Evolutionary conservation across 2,888 invertebrate genomes (phyloP).

Genomic region (Physocephala rufipes): DNA sequence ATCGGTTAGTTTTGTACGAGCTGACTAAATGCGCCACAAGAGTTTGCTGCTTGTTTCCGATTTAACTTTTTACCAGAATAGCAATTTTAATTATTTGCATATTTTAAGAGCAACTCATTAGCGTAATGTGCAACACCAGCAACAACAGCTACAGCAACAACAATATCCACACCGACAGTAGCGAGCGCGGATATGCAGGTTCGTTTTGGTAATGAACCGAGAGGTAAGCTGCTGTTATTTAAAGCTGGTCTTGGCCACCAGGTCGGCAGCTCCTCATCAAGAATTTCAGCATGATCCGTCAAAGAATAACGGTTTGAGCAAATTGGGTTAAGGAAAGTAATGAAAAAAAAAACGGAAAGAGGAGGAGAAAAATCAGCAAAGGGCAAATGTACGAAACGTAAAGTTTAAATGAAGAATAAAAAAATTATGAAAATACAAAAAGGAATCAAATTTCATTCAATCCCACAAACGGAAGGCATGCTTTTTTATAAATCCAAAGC

Average conservation of each 20-base stretch:
- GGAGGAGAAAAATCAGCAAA: no score
- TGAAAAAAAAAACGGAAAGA: background rate
- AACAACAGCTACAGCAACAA: no score
- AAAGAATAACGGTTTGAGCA: background rate
- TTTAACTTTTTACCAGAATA: constrained; percentile 33
- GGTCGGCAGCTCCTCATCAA: background rate
- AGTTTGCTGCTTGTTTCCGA: constrained; percentile 5
- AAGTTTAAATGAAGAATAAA: constrained; percentile 3
- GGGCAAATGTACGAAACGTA: background rate
- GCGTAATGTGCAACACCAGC: constrained; percentile 55
- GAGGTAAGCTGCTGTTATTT: background rate
- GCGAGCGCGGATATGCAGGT: no score
- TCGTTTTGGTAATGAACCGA: no score
- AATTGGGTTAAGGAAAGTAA: background rate
- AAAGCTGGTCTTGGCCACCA: no score
- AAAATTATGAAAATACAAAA: background rate
- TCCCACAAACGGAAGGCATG: no score
- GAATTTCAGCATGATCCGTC: constrained; percentile 19
- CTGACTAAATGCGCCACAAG: background rate
- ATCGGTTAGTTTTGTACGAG: no score
- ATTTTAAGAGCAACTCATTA: constrained; percentile 51
- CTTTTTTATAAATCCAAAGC: no score
- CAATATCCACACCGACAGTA: no score
- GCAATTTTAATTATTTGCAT: constrained; percentile 41
- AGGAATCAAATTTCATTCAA: no score